These are phyloP conservation scores for Spondyliosoma cantharus DNA, from an alignment of 2,797 vertebrate species.

Conservation along the genomic window DNA sequence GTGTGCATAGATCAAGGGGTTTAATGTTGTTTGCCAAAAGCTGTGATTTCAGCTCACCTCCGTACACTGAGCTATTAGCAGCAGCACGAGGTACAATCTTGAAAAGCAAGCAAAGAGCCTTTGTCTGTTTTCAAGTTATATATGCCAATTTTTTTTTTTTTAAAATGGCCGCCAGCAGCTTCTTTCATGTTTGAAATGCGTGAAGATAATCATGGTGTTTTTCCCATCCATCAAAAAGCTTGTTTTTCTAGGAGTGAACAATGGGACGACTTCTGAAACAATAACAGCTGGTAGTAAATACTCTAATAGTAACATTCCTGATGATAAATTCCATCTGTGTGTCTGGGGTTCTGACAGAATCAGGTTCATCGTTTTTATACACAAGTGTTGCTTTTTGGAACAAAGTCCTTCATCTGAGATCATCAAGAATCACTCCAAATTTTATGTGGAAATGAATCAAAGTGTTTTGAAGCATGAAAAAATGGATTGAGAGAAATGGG, in stretches of 20 bases:
- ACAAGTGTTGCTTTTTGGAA: background rate
- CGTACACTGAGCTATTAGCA: background rate
- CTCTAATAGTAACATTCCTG: background rate
- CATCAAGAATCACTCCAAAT: constrained; percentile 7
- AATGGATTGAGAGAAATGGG: constrained; percentile 43
- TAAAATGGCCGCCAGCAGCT: background rate
- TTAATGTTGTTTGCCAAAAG: constrained; percentile 42
- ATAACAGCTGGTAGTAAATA: constrained; percentile 5
- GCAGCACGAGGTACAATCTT: background rate
- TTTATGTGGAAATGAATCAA: constrained; percentile 18
- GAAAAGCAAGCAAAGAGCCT: background rate
- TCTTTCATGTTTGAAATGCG: background rate
- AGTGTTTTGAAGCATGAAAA: constrained; percentile 23
- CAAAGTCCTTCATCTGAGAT: constrained; percentile 1
- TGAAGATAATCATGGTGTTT: background rate
- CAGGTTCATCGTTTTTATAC: constrained; percentile 18
- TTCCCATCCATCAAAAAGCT: background rate
- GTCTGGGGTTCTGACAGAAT: constrained; percentile 17
- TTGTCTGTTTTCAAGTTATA: background rate
- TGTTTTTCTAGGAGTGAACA: background rate
- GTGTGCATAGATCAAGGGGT: constrained; percentile 18
- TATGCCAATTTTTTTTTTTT: no score
- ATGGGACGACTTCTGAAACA: background rate
- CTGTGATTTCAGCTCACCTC: constrained; percentile 24
- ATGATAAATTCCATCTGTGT: constrained; percentile 22